A percentile compares a stretch with the other conserved stretches of the same genome.
phyloP scores from a whole-genome alignment of 2,113 vertebrate species.

The Dascyllus trimaculatus region DNA sequence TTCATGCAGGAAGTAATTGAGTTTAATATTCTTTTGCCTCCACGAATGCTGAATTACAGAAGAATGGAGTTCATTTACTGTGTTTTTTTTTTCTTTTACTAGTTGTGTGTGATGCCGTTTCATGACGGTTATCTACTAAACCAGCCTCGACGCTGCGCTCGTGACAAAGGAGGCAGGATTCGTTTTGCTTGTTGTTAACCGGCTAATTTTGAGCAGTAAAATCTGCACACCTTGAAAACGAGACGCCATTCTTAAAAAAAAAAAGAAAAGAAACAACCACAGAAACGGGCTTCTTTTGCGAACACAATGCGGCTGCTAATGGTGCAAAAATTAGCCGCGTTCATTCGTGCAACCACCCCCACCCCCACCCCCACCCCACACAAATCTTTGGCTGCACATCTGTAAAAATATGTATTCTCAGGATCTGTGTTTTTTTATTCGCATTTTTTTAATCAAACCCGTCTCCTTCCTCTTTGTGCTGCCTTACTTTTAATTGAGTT shows the following conservation, averaged over 20 bases:
- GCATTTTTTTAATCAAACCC: slow-evolving; percentile 72
- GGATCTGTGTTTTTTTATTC: slow-evolving; percentile 67
- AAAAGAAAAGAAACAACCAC: not conserved
- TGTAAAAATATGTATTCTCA: slow-evolving; percentile 57
- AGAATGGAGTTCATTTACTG: slow-evolving; percentile 65
- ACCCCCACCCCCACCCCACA: not conserved
- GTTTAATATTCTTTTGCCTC: slow-evolving; percentile 72
- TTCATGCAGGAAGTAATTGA: slow-evolving; percentile 84
- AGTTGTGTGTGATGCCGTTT: slow-evolving; percentile 61
- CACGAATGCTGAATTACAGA: slow-evolving; percentile 74
- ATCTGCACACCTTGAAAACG: not conserved
- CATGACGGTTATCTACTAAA: slow-evolving; percentile 57
- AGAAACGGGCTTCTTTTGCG: not conserved
- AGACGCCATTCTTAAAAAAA: not conserved
- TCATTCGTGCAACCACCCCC: not conserved
- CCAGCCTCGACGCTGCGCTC: slow-evolving; percentile 29
- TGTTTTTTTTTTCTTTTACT: slow-evolving; percentile 67
- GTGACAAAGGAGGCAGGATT: slow-evolving; percentile 26
- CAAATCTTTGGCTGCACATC: slow-evolving; percentile 18
- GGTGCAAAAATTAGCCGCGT: not conserved
- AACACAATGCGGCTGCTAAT: not conserved
- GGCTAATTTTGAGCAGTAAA: slow-evolving; percentile 2
- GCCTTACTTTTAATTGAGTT: slow-evolving; percentile 82
- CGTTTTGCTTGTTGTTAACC: slow-evolving; percentile 30
- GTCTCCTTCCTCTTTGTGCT: slow-evolving; percentile 53